phyloP scores from a whole-genome alignment of 2,888 invertebrate species.

The Eupithecia subumbrata region DNA sequence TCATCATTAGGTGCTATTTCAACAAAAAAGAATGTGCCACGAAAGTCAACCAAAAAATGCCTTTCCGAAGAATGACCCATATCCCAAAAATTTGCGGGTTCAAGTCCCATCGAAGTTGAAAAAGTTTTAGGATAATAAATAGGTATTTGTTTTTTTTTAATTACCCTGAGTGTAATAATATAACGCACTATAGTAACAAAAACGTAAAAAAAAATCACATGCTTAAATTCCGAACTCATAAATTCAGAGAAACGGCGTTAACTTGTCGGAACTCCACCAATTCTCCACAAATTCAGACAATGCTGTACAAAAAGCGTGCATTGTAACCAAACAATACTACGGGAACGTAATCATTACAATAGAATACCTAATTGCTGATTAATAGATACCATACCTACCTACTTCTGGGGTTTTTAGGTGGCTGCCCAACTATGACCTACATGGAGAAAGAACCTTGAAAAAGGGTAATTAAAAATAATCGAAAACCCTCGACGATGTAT shows the following conservation, averaged over 20 bases:
- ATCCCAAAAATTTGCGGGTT: too few species aligned
- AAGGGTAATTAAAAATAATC: neutral
- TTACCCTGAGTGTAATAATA: too few species aligned
- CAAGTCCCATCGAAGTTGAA: too few species aligned
- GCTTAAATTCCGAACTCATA: neutral
- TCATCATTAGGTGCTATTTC: too few species aligned
- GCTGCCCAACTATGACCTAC: conserved; percentile 1
- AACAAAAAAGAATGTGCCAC: too few species aligned
- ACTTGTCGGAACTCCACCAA: conserved; percentile 5
- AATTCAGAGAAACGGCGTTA: neutral
- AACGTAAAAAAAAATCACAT: too few species aligned
- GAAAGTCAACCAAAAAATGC: too few species aligned
- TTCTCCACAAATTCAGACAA: conserved; percentile 29
- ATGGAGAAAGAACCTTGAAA: neutral
- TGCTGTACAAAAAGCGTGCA: conserved; percentile 40
- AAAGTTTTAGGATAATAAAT: too few species aligned
- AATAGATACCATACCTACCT: neutral
- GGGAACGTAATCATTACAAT: conserved; percentile 38
- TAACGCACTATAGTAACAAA: too few species aligned
- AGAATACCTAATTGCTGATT: conserved; percentile 12
- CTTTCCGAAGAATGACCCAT: too few species aligned
- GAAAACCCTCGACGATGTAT: neutral
- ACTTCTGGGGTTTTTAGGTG: conserved; percentile 12
- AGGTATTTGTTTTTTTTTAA: too few species aligned
- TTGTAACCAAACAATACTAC: conserved; percentile 40